Conservation (phyloP, 2,888 invertebrate genomes). For the Steinernema hermaphroditum region DNA sequence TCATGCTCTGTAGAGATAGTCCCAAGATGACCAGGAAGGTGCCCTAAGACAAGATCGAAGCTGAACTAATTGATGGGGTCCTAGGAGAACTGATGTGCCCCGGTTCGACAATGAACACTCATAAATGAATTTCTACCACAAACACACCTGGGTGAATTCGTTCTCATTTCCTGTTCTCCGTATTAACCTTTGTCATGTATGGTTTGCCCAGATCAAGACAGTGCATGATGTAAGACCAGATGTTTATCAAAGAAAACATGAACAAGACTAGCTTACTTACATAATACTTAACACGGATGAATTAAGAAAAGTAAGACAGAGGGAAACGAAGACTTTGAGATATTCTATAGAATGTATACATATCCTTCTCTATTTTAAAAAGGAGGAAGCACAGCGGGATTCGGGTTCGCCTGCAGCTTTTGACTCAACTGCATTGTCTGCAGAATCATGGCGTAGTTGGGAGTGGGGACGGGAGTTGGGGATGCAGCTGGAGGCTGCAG, state of each 20-base stretch:
- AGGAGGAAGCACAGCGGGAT: constrained; percentile 6
- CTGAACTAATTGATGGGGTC: no score
- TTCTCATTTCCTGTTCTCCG: no score
- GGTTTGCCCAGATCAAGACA: not conserved
- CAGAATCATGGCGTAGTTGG: constrained; percentile 29
- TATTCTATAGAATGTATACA: constrained; percentile 30
- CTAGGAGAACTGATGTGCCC: no score
- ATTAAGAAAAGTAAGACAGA: not conserved
- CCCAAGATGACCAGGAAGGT: no score
- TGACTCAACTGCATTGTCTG: constrained; percentile 26
- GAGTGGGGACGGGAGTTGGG: not conserved
- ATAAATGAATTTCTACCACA: no score
- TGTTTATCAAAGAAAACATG: constrained; percentile 10
- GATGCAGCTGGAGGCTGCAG: not conserved
- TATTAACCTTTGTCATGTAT: no score
- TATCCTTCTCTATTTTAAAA: not conserved
- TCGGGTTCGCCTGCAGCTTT: not conserved
- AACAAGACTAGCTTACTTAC: constrained; percentile 28
- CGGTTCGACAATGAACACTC: no score
- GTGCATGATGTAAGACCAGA: not conserved
- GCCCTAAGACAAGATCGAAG: no score
- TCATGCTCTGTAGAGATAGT: no score
- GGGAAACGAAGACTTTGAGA: not conserved
- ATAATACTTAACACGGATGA: constrained; percentile 16
- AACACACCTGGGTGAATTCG: no score